Percentiles rank a stretch among this genome's conserved stretches.
Evolutionary conservation across 2,888 invertebrate genomes (phyloP).

Genomic region (Teinopalpus imperialis): DNA sequence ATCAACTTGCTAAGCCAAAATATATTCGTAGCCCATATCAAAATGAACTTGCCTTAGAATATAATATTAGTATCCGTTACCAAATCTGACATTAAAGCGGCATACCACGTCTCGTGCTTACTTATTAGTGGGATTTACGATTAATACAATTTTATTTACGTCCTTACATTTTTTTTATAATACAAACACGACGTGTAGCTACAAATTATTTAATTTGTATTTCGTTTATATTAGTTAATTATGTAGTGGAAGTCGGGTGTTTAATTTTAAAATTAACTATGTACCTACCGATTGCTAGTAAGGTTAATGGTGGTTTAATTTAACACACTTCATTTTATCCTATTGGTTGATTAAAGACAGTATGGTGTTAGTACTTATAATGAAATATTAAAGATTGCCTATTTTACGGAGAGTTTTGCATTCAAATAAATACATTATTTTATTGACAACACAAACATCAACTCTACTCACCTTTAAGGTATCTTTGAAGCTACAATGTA

Average conservation of each 20-base stretch:
- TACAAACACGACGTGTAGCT: constrained; percentile 67
- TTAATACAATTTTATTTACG: constrained; percentile 64
- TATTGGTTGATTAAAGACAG: too few relatives aligned
- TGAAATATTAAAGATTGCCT: too few relatives aligned
- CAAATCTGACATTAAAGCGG: constrained; percentile 72
- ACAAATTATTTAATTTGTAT: constrained; percentile 76
- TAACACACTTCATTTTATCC: too few relatives aligned
- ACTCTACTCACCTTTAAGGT: too few relatives aligned
- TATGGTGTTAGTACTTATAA: too few relatives aligned
- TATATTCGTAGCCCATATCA: constrained; percentile 17
- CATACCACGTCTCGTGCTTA: constrained; percentile 59
- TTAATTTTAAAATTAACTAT: constrained; percentile 66
- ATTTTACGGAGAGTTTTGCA: too few relatives aligned
- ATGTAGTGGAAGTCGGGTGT: constrained; percentile 48
- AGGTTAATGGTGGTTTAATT: constrained; percentile 51
- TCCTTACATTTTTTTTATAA: constrained; percentile 60
- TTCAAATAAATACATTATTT: too few relatives aligned
- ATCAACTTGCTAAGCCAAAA: constrained; percentile 24
- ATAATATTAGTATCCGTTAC: constrained; percentile 67
- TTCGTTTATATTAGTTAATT: constrained; percentile 69
- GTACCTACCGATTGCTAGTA: constrained; percentile 44
- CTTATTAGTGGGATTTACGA: constrained; percentile 73
- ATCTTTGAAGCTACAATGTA: too few relatives aligned
- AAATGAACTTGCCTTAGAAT: constrained; percentile 43
- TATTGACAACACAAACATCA: too few relatives aligned